A percentile compares a stretch with the other conserved stretches of the same genome.
Conservation (phyloP, 1,140 invertebrate species). For the Medauroidea extradentata region DNA sequence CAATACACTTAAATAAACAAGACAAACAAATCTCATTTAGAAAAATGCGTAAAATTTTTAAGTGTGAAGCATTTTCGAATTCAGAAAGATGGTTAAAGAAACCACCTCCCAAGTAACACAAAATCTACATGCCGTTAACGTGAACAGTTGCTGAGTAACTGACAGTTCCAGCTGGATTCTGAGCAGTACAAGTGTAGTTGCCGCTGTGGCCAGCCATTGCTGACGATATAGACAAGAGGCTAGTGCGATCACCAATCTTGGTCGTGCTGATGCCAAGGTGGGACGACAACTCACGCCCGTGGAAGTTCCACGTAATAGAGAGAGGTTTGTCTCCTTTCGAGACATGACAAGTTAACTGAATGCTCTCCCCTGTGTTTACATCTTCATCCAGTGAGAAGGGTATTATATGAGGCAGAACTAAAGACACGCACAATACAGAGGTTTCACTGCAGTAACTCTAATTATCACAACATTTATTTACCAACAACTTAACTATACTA, state of each 20-base stretch:
- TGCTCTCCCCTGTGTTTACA: conserved; percentile 47
- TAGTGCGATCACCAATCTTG: conserved; percentile 64
- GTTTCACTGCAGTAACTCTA: no score
- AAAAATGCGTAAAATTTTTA: neutral
- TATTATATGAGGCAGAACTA: conserved; percentile 49
- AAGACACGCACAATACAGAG: conserved; percentile 48
- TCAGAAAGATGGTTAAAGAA: neutral
- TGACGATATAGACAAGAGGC: conserved; percentile 70
- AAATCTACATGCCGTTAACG: conserved; percentile 54
- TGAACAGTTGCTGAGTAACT: conserved; percentile 57
- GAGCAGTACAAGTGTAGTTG: conserved; percentile 67
- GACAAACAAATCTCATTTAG: no score
- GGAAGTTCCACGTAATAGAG: conserved; percentile 34
- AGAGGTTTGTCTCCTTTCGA: conserved; percentile 41
- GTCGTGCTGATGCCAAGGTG: conserved; percentile 35
- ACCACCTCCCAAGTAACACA: neutral
- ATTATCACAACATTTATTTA: no score
- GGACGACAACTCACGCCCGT: conserved; percentile 20
- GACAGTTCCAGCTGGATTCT: conserved; percentile 57
- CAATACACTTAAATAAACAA: no score
- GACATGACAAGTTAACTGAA: conserved; percentile 34
- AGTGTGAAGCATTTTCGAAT: neutral
- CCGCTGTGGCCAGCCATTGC: conserved; percentile 70
- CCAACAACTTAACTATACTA: no score
- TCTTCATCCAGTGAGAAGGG: conserved; percentile 47